A percentile compares a stretch with the other conserved stretches of the same genome.
phyloP scores from a whole-genome alignment of 1,140 invertebrate genomes.

The Wiebesia pumilae region DNA sequence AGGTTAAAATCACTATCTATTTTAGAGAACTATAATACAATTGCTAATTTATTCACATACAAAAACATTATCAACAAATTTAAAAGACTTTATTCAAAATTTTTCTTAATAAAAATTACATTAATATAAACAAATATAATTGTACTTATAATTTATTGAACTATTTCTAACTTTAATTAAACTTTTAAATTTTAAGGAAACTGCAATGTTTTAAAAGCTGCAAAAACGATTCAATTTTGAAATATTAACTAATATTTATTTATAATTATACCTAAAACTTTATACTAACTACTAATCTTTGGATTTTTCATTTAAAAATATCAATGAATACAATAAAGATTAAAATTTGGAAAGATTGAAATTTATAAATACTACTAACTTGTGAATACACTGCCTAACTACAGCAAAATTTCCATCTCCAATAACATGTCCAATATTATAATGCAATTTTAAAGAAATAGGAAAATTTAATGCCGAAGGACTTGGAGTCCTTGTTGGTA shows the following conservation, averaged over 20 bases:
- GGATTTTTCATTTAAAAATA: too few relatives aligned
- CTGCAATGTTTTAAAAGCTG: too few relatives aligned
- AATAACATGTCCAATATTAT: constrained; percentile 78
- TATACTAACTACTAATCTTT: too few relatives aligned
- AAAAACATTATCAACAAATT: not conserved
- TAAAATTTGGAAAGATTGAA: not conserved
- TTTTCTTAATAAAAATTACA: not conserved
- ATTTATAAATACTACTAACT: constrained; percentile 69
- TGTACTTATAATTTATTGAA: too few relatives aligned
- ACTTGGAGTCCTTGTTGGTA: constrained; percentile 68
- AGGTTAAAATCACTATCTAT: too few relatives aligned
- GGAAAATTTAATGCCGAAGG: constrained; percentile 67
- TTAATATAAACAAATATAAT: too few relatives aligned
- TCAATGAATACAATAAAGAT: too few relatives aligned
- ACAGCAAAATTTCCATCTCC: constrained; percentile 97
- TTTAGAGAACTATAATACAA: not conserved
- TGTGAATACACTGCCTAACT: constrained; percentile 87
- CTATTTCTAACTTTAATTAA: too few relatives aligned
- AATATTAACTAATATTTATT: too few relatives aligned
- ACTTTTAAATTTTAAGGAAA: too few relatives aligned
- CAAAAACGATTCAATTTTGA: too few relatives aligned
- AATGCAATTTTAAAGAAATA: constrained; percentile 67
- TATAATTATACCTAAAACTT: too few relatives aligned
- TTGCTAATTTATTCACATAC: not conserved
- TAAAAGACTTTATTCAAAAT: not conserved